Evolutionary conservation across 2,797 vertebrate genomes (phyloP), one percentile per base, ranked within the genome.

Genomic region (Petrocephalus sullivani): DNA sequence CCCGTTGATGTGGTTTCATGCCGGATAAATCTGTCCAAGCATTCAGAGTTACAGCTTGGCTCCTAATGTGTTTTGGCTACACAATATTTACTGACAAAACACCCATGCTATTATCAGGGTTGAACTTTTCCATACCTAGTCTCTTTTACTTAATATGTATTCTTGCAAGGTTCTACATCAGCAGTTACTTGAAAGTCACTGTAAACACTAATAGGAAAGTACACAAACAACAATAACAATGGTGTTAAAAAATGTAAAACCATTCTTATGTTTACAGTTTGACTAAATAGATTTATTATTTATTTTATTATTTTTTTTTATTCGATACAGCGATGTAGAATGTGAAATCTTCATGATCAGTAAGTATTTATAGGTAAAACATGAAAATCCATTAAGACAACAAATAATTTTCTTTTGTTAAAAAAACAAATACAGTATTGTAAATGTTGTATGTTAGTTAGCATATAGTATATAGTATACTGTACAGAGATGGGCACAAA

Each of bases 1-100:
- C 75, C 71, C 78, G 89, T 83, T 88, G 49, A 90, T 60, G 21
- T 83, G 67, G 53, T 88, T 86, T 87, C 53, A 85, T 86, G 54
- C 19, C 81, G 78, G 28, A 21, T 53, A 64, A 84, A 71, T 71
- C 81, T 41, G 67, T 54, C 61, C 19, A n/a, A 23, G 12, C 5
- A 75, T 9, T 78, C 75, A n/a, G 33, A 28, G 46, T 37, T 60
- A 14, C 57, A 33, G 10, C n/a, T 56, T 57, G 61, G 6, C 7
- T 57, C 9, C 28, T 23, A 53, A 78, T 58, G 54, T 37, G 10
- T 49, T 28, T 51, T 51, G 85, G 54, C 37, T 3, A 58, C 84
- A 57, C 14, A 6, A 10, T 54, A 49, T 87, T 87, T 54, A 60
- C 53, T 82, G 10, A 53, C 3, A 54, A 84, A 84, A 82, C 2